These are phyloP conservation scores for Euwallacea fornicatus DNA, from an alignment of 1,140 invertebrate species.

Conservation along the genomic window DNA sequence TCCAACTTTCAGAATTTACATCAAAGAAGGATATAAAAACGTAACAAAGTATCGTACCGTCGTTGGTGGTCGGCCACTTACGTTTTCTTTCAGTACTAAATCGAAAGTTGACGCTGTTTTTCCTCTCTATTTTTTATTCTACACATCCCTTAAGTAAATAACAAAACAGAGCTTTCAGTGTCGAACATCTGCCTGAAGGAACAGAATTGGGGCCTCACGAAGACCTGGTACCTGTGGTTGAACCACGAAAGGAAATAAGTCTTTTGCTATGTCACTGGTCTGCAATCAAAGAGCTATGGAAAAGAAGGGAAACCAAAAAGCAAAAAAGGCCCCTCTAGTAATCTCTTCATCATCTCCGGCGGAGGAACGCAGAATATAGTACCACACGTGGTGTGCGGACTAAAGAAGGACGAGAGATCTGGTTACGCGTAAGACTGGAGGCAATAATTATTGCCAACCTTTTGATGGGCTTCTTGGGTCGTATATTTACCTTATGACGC, in stretches of 20 bases:
- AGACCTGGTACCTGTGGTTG: too few relatives aligned
- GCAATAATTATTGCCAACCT: constrained; percentile 28
- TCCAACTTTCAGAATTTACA: constrained; percentile 25
- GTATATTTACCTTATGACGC: constrained; percentile 17
- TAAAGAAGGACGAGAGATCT: constrained; percentile 10
- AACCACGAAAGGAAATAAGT: too few relatives aligned
- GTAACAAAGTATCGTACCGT: constrained; percentile 21
- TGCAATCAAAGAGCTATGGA: not conserved
- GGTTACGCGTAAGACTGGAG: constrained; percentile 24
- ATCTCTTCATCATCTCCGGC: constrained; percentile 15
- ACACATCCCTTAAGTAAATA: constrained; percentile 27
- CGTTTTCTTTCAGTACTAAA: constrained; percentile 29
- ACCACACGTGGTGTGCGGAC: constrained; percentile 21
- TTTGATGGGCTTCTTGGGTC: constrained; percentile 23
- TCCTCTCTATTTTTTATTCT: constrained; percentile 22
- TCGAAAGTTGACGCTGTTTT: constrained; percentile 29
- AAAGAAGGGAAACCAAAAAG: not conserved
- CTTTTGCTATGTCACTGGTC: too few relatives aligned
- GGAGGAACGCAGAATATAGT: constrained; percentile 1
- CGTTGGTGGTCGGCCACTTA: constrained; percentile 33
- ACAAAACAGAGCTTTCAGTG: not conserved
- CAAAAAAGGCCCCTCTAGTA: constrained; percentile 1
- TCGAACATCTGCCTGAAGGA: constrained; percentile 14
- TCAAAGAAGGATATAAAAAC: constrained; percentile 22
- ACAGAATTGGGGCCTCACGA: not conserved